phyloP scores from a whole-genome alignment of 1,140 invertebrate genomes.

The Akabosia matsudoensis region DNA sequence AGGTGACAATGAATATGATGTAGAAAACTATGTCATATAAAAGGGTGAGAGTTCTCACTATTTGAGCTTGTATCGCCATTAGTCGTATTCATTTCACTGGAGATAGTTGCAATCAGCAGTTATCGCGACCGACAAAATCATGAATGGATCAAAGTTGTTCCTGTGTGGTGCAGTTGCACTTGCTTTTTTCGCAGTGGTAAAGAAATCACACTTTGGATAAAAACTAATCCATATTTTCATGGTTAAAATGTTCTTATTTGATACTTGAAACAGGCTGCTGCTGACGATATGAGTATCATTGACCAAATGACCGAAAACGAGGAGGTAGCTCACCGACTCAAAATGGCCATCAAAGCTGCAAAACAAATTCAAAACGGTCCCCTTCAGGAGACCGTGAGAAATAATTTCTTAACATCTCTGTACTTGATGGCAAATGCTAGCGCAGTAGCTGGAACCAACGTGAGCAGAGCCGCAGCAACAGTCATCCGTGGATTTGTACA shows the following conservation, averaged over 20 bases:
- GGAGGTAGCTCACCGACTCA: neutral
- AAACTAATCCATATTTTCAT: neutral
- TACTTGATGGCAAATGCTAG: constrained; percentile 42
- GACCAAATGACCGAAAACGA: neutral
- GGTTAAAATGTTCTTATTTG: neutral
- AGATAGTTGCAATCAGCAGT: neutral
- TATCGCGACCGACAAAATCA: neutral
- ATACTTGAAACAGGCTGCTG: neutral
- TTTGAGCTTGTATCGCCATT: neutral
- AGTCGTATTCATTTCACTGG: neutral
- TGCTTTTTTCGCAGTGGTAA: neutral
- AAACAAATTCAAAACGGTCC: constrained; percentile 2
- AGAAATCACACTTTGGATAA: neutral
- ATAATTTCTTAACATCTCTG: constrained; percentile 40
- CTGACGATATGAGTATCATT: neutral
- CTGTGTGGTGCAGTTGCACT: constrained; percentile 10
- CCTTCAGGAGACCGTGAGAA: constrained; percentile 21
- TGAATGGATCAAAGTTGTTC: neutral
- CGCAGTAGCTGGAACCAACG: constrained; percentile 38
- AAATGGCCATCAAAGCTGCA: constrained; percentile 2
- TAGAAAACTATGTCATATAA: constrained; percentile 17
- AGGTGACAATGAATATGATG: neutral
- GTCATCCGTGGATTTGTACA: constrained; percentile 45
- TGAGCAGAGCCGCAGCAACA: constrained; percentile 27
- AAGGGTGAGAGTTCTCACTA: neutral